Evolutionary conservation across 2,888 invertebrate genomes (phyloP), one percentile per base, ranked within the genome.

Genomic region (Druceiella hillmani): DNA sequence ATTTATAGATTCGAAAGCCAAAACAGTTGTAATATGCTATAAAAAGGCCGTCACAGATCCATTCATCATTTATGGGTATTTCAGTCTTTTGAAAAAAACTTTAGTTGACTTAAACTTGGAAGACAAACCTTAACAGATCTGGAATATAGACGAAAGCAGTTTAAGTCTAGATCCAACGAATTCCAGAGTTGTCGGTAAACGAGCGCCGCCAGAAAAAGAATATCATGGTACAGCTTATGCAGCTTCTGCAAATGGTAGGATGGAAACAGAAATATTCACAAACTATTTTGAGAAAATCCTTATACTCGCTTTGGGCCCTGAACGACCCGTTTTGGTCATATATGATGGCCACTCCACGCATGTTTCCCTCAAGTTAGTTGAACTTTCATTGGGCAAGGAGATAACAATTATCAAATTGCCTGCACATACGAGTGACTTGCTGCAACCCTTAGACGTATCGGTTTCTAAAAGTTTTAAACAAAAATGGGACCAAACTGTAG

Each of bases 401-500:
- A n/a, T n/a, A n/a, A n/a, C n/a, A n/a, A n/a, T n/a, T n/a, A n/a
- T n/a, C n/a, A n/a, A 38, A 29, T 25, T 38, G 13, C 38, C 38
- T 22, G 38, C 33, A 6, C 33, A 33, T 13, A 38, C 33, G 3
- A 38, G 33, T 16, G 38, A 38, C 17, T 16, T 33, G 15, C 9
- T 38, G 12, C 38, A 38, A 29, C 38, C 38, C 14, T 33, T 32
- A 17, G 36, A 33, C 28, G 33, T 43, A 10, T 39, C 39, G 7
- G 39, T 43, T 15, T 43, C 37, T 34, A 43, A 43, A 14, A 31
- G 27, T 36, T 43, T 17, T 17, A 43, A 43, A 36, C 36, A 43
- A 26, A 43, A 43, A 39, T 43, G 39, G 39, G 43, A 43, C 36
- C 36, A 40, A 43, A 42, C 36, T 36, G 11, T 39, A 28, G 39